Base-by-base conservation (phyloP, 1,140 invertebrate genomes). In the Drosophila sechellia region DNA sequence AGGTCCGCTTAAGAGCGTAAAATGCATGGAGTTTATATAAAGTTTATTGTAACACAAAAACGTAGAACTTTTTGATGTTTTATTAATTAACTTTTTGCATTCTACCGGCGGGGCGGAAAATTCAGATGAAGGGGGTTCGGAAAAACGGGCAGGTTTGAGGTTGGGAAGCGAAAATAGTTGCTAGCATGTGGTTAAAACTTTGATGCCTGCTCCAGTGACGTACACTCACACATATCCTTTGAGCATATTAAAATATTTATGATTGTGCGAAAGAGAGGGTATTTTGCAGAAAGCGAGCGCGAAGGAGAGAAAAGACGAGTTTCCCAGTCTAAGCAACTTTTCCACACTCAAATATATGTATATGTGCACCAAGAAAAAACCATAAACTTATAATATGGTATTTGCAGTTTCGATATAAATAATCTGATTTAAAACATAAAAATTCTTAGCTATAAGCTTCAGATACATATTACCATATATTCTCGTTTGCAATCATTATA, bases 31-130 rank as follows among this genome's bases (percentile, higher is more conserved):
- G 84, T 87, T 87, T 89, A 87, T 89, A 87, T 79, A 87, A 87
- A 87, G 83, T 87, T 87, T 74, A 77, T 73, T 89, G 76, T 79
- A 77, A 87, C 83, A 89, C 69, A 86, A 87, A 75, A 89, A 83
- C 72, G 84, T 79, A 77, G 71, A 89, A 87, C 83, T 89, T 89
- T 87, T 87, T 87, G 84, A 87, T 87, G 83, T 87, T 87, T 87
- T 87, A 87, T 87, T 87, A 87, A 87, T 87, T 87, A 87, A 87
- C 83, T 89, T 87, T 87, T 87, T 89, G 83, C 83, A 87, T 87
- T 87, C 74, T 61, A 71, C 61, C 46, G 34, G 39, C 2, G 22
- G 31, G 34, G 25, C 10, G 17, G n/a, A 31, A 25, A 39, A 52
- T 22, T 42, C 31, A 31, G 31, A 10, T 6, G 17, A n/a, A 17